Conservation (phyloP, 2,113 vertebrate genomes). For the Ciconia boyciana region DNA sequence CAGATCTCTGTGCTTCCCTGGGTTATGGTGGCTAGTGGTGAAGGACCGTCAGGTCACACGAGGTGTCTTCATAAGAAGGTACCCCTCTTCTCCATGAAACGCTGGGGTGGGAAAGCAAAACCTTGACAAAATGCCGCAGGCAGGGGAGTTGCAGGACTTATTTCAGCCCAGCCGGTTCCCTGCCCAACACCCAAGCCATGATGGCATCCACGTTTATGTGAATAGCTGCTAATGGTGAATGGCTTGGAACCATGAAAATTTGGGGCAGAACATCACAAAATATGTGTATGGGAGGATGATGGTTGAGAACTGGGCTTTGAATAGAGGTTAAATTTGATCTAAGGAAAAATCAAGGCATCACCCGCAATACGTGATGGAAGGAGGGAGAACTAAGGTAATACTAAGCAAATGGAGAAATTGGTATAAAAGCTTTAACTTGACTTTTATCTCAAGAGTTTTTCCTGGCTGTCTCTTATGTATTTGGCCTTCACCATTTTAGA, state of each 20-base stretch:
- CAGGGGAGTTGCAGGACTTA: neutral
- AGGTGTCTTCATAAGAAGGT: neutral
- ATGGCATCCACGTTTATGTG: neutral
- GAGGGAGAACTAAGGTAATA: neutral
- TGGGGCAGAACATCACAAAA: neutral
- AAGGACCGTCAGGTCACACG: neutral
- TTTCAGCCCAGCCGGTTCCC: neutral
- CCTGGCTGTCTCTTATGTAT: neutral
- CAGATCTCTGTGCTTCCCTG: neutral
- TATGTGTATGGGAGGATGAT: neutral
- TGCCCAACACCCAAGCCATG: neutral
- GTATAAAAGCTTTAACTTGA: neutral
- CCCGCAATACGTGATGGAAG: accelerated
- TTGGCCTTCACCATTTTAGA: neutral
- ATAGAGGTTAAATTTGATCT: neutral
- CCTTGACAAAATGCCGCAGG: accelerated
- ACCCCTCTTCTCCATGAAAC: neutral
- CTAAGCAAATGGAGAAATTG: neutral
- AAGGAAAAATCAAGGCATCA: neutral
- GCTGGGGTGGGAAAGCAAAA: neutral
- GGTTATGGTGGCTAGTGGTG: neutral
- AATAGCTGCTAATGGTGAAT: neutral
- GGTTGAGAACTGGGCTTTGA: neutral
- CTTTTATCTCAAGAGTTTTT: neutral
- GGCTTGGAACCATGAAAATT: neutral